phyloP scores from a whole-genome alignment of 53 echinoderm and acorn worm genomes.

The Zoroaster sp. region DNA sequence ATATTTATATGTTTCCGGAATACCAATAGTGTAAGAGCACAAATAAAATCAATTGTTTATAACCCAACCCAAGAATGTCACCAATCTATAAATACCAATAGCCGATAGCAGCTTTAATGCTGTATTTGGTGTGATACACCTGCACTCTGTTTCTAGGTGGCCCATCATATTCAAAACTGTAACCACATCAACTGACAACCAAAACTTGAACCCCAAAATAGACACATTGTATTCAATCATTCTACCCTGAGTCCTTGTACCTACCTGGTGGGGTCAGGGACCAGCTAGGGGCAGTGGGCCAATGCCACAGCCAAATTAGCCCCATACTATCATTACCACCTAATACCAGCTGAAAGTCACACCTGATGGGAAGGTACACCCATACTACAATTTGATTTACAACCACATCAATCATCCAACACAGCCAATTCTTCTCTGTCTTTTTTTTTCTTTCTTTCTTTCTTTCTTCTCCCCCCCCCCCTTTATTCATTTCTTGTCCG shows the following conservation, averaged over 20 bases:
- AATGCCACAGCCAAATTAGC: slow-evolving; percentile 15
- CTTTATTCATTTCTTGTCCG: no score
- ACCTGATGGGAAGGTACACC: slow-evolving; percentile 37
- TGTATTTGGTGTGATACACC: no score
- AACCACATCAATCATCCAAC: not conserved
- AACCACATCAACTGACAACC: not conserved
- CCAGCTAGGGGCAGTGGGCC: not conserved
- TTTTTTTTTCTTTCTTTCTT: not conserved
- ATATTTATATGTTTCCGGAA: no score
- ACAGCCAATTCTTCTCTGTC: not conserved
- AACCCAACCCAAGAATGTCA: no score
- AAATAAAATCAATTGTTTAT: no score
- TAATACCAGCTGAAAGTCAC: slow-evolving; percentile 35
- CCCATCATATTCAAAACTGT: not conserved
- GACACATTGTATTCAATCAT: not conserved
- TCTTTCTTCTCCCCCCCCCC: no score
- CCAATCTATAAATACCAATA: no score
- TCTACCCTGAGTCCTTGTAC: not conserved
- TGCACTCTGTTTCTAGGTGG: not conserved
- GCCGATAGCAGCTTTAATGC: no score
- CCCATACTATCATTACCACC: not conserved
- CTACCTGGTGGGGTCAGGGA: slow-evolving; percentile 47
- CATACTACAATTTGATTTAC: slow-evolving; percentile 40
- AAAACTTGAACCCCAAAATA: not conserved
- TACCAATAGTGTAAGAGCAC: no score